Percentiles rank a stretch among this genome's conserved stretches.
Conservation (phyloP, 2,113 vertebrate genomes). For the Henicopernis longicauda region DNA sequence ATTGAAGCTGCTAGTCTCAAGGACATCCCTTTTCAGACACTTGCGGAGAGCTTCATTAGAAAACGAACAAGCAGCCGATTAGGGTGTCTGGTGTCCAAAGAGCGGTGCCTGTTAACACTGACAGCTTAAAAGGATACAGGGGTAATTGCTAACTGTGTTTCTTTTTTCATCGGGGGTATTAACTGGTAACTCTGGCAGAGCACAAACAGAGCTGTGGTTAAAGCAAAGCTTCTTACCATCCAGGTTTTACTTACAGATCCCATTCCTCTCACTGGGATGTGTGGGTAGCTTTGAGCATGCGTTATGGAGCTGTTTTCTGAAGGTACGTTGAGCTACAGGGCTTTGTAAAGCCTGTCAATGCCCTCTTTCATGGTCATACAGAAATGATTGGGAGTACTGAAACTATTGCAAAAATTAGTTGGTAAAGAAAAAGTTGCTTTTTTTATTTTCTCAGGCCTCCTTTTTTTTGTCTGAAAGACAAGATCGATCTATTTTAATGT, state of each 20-base stretch:
- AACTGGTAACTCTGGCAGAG: background rate
- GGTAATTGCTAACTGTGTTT: background rate
- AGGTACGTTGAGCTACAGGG: background rate
- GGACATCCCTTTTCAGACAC: background rate
- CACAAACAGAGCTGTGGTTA: background rate
- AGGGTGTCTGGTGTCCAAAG: background rate
- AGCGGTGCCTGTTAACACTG: background rate
- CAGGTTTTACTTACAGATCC: background rate
- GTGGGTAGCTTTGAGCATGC: background rate
- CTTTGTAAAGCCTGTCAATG: background rate
- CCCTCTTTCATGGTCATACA: background rate
- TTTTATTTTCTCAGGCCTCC: background rate
- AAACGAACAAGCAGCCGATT: background rate
- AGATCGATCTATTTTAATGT: background rate
- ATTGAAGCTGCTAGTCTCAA: background rate
- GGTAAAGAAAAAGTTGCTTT: background rate
- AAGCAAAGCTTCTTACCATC: background rate
- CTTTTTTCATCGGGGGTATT: background rate
- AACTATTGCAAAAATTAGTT: background rate
- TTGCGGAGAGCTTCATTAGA: background rate
- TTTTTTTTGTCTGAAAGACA: background rate
- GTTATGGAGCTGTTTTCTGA: background rate
- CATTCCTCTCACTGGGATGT: background rate
- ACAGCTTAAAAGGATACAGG: background rate
- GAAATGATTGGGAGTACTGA: background rate